A percentile compares a stretch with the other conserved stretches of the same genome.
Evolutionary conservation across 30 jellyfish, hydroid and myxozoan genomes (phyloP).

Genomic region (Calvadosia cruxmelitensis): DNA sequence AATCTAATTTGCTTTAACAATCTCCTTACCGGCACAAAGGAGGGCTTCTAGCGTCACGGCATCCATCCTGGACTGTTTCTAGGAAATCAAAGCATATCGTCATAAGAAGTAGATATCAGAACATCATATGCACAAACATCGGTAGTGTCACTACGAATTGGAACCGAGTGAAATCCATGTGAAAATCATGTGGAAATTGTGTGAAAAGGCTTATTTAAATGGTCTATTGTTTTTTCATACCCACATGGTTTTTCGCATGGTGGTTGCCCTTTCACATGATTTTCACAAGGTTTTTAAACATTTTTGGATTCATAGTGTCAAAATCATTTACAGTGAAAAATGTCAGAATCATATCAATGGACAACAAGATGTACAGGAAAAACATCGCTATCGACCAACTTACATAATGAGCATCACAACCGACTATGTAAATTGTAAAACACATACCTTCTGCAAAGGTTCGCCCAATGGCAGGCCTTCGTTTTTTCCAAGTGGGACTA

Average conservation of each 20-base stretch:
- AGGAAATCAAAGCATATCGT: background rate
- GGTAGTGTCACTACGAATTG: no score
- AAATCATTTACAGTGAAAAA: background rate
- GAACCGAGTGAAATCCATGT: no score
- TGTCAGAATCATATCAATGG: background rate
- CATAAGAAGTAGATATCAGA: no score
- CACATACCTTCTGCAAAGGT: conserved; percentile 58
- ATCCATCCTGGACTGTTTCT: conserved; percentile 87
- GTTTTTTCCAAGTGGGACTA: conserved; percentile 38
- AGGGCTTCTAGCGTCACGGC: conserved; percentile 92
- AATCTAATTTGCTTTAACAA: background rate
- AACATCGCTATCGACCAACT: no score
- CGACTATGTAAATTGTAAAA: no score
- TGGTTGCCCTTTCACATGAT: background rate
- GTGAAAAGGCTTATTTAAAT: no score
- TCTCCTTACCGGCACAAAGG: conserved; percentile 54
- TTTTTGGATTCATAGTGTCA: background rate
- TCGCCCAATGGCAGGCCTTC: conserved; percentile 76
- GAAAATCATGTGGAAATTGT: no score
- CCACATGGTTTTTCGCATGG: no score
- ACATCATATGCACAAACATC: no score
- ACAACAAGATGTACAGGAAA: no score
- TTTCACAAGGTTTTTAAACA: background rate
- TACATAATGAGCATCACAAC: no score
- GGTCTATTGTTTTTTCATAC: no score